phyloP scores from a whole-genome alignment of 2,113 vertebrate genomes.

The Pleuronectes platessa region DNA sequence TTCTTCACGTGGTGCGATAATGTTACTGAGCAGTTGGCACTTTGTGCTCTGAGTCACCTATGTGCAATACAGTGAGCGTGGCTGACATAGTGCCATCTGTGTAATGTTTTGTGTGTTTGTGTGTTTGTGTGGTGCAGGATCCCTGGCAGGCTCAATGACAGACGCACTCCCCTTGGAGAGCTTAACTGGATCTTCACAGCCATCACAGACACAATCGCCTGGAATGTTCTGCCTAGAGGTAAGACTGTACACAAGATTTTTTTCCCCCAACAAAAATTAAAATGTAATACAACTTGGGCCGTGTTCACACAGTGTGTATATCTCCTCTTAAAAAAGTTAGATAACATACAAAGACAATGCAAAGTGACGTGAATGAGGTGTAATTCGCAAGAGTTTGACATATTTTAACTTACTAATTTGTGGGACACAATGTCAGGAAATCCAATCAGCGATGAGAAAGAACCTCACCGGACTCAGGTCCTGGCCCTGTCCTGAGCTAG shows the following conservation, averaged over 20 bases:
- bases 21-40: slow-evolving; percentile 41
- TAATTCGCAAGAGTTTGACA: too few species aligned
- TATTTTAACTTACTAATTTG: too few species aligned
- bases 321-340: neutral
- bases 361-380: too few species aligned
- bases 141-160: slow-evolving; percentile 95
- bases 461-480: too few species aligned
- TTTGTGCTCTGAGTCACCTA: slow-evolving; percentile 51
- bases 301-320: neutral
- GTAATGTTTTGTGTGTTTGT: slow-evolving; percentile 31
- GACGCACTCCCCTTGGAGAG: slow-evolving; percentile 95
- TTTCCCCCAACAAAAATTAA: neutral
- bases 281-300: neutral
- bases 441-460: too few species aligned
- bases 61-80: slow-evolving; percentile 33
- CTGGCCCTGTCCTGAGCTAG: too few species aligned
- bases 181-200: slow-evolving; percentile 99
- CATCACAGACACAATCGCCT: slow-evolving; percentile 98
- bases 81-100: slow-evolving; percentile 68
- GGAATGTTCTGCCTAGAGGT: slow-evolving; percentile 98
- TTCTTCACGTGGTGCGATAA: slow-evolving; percentile 36
- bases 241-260: neutral
- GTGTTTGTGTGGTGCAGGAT: slow-evolving; percentile 84
- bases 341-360: too few species aligned
- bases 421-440: too few species aligned